phyloP scores from a whole-genome alignment of 23 tunicate species.

The Diplosoma virens region DNA sequence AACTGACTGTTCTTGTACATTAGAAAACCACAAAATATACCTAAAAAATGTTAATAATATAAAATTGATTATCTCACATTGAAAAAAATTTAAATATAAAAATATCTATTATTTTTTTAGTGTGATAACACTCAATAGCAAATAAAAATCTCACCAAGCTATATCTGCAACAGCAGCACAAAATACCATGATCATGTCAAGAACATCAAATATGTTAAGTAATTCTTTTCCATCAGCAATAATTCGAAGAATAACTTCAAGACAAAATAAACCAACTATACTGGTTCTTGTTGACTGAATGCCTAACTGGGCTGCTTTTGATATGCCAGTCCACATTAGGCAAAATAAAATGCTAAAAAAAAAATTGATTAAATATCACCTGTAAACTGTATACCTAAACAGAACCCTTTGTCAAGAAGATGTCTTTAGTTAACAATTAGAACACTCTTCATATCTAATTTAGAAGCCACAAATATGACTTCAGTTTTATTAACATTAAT shows the following conservation, averaged over 20 bases:
- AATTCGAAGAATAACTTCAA: constrained; percentile 65
- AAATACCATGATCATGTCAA: constrained; percentile 70
- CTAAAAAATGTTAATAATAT: constrained; percentile 45
- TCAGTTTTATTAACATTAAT: too few species aligned
- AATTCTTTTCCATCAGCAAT: constrained; percentile 56
- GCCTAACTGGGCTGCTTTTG: constrained; percentile 53
- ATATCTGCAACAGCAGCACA: constrained; percentile 54
- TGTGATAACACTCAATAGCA: neutral
- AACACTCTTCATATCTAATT: too few species aligned
- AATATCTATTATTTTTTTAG: neutral
- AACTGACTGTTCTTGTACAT: constrained; percentile 18
- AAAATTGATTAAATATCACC: neutral
- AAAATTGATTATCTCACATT: too few species aligned
- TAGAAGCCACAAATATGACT: too few species aligned
- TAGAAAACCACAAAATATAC: constrained; percentile 58
- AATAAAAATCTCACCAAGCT: constrained; percentile 47
- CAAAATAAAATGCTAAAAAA: constrained; percentile 68
- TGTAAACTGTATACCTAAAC: neutral
- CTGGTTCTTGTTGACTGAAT: constrained; percentile 54
- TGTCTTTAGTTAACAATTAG: too few species aligned
- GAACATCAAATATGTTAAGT: constrained; percentile 59
- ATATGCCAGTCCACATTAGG: constrained; percentile 81
- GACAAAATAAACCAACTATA: constrained; percentile 56
- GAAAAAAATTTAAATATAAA: neutral
- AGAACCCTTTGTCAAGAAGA: too few species aligned